Conservation (phyloP, 2,797 vertebrate species). For the Semotilus atromaculatus region DNA sequence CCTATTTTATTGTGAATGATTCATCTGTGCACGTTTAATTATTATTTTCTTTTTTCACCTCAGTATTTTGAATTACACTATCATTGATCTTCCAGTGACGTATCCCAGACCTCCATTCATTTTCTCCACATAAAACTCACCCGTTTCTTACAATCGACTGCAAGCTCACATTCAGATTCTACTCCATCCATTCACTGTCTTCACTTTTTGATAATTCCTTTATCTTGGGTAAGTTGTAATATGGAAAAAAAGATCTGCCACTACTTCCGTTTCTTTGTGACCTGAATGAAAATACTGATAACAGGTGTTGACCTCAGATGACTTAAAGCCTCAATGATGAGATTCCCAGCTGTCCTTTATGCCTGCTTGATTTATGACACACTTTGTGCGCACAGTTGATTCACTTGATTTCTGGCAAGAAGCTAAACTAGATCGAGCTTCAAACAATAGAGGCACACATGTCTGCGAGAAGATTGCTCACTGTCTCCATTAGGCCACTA, state of each 20-base stretch:
- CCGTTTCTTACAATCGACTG: neutral
- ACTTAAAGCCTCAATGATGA: slow-evolving; percentile 7
- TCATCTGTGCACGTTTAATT: neutral
- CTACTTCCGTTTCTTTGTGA: neutral
- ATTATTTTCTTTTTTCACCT: neutral
- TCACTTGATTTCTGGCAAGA: slow-evolving; percentile 15
- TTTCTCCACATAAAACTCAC: neutral
- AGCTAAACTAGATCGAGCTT: neutral
- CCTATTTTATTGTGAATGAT: neutral
- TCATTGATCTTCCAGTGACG: neutral
- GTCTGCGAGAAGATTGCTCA: slow-evolving; percentile 24
- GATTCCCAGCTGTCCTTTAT: slow-evolving; percentile 16
- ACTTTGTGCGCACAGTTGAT: neutral
- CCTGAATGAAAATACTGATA: neutral
- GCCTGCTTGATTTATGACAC: neutral
- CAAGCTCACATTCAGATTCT: neutral
- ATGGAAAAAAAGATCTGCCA: neutral
- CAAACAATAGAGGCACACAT: slow-evolving; percentile 42
- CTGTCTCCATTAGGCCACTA: slow-evolving; percentile 18
- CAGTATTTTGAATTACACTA: neutral
- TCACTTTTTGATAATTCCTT: neutral
- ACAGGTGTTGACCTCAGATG: slow-evolving; percentile 4
- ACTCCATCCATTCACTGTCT: neutral
- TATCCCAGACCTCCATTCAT: neutral
- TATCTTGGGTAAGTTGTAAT: neutral